Evolutionary conservation across 2,113 vertebrate species (phyloP).

Genomic region (Rhynchomys soricoides): DNA sequence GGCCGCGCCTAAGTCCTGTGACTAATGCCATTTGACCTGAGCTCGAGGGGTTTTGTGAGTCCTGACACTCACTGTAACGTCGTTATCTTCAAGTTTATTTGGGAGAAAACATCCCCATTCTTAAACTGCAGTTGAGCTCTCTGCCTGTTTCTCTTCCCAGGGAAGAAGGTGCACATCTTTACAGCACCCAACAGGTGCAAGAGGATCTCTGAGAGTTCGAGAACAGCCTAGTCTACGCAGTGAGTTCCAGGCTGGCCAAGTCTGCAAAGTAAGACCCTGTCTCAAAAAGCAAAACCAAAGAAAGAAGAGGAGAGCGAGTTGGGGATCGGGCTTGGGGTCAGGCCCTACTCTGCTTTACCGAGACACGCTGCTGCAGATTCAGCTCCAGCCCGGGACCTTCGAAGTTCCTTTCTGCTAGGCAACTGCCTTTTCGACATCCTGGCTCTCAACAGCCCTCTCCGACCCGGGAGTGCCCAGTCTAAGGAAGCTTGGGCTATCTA

Average conservation of each 20-base stretch:
- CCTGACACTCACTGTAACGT: conserved; percentile 89
- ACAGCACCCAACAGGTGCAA: background rate
- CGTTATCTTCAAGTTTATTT: conserved; percentile 90
- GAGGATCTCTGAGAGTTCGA: background rate
- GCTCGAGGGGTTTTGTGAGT: conserved; percentile 85
- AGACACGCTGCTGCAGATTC: fast-evolving
- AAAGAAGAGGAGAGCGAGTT: background rate
- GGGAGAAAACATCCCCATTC: conserved; percentile 82
- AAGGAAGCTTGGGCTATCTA: background rate
- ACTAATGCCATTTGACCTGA: conserved; percentile 92
- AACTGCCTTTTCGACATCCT: fast-evolving
- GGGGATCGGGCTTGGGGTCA: background rate
- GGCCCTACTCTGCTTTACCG: background rate
- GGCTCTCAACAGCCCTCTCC: background rate
- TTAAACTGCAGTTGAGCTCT: conserved; percentile 65
- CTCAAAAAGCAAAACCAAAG: background rate
- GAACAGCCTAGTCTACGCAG: background rate
- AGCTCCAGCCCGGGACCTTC: background rate
- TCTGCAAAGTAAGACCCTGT: background rate
- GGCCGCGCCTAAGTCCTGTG: conserved; percentile 90
- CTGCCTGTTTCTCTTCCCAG: conserved; percentile 28
- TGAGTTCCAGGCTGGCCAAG: background rate
- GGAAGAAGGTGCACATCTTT: background rate
- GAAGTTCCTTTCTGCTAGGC: background rate
- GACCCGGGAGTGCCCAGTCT: fast-evolving